Percentiles rank a stretch among this genome's conserved stretches.
These are phyloP conservation scores for Neodiprion virginianus DNA, from an alignment of 1,140 invertebrate genomes.

Conservation along the genomic window DNA sequence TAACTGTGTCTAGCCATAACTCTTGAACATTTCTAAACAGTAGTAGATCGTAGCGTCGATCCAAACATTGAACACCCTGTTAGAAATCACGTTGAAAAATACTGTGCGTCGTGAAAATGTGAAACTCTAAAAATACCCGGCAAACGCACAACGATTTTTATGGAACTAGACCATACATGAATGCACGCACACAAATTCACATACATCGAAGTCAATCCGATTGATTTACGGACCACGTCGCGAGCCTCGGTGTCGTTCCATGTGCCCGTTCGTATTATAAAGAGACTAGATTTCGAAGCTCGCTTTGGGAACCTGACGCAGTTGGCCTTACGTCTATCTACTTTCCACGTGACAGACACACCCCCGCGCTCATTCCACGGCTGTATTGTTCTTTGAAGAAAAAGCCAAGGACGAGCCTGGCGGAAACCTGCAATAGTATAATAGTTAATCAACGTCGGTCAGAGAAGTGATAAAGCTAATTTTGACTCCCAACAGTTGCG, in stretches of 20 bases:
- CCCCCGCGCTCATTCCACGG: too few species aligned
- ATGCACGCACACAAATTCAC: too few species aligned
- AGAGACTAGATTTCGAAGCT: too few species aligned
- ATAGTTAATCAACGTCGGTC: background rate
- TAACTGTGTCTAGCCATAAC: background rate
- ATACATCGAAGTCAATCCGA: too few species aligned
- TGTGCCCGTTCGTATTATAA: too few species aligned
- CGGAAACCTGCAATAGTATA: background rate
- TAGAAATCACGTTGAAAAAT: background rate
- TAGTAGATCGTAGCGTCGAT: background rate
- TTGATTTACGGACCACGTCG: too few species aligned
- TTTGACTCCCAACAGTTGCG: background rate
- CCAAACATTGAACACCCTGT: background rate
- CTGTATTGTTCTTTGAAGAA: too few species aligned
- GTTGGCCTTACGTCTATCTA: too few species aligned
- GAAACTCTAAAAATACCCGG: background rate
- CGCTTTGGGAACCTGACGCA: too few species aligned
- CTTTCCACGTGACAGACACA: too few species aligned
- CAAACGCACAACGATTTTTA: background rate
- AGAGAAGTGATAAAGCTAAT: background rate
- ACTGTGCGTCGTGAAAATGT: background rate
- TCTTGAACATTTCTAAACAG: slow-evolving; percentile 3
- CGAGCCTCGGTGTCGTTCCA: too few species aligned
- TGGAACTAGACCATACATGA: background rate
- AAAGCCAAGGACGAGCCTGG: too few species aligned